Base-by-base conservation (phyloP, 2,888 invertebrate genomes). In the Gonocerus acuteangulatus region DNA sequence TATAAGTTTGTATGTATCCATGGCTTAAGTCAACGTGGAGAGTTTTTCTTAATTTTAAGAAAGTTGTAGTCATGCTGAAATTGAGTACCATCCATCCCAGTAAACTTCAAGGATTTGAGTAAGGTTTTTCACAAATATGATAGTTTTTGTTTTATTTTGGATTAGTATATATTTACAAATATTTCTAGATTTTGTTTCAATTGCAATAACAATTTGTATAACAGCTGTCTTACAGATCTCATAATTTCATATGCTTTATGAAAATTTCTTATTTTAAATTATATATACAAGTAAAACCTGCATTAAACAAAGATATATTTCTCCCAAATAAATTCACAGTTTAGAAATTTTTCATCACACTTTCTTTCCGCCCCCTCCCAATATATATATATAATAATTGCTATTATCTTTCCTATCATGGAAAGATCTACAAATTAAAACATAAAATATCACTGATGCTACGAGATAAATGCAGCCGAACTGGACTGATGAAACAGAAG, bases 141-240 rank as follows among this genome's bases (percentile, higher is more conserved):
- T 51, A 34, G 51, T 51, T 51, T 48, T 51, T 51, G 34, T 27
- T 27, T 27, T 27, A 27, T 59, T 65, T 67, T 67, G 61, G 62
- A 66, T 68, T 68, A 68, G 68, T 68, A 67, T 65, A 61, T 62
- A 68, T 68, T 62, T 68, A 68, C 68, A 68, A 66, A 68, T 66
- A 66, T 61, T 66, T 61, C 66, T 66, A 63, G 51, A 65, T 58
- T 61, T 63, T 61, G 34, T 60, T 47, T 49, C 47, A 64, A 65
- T 60, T 58, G 63, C 56, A 61, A 65, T 65, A 61, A 65, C 63
- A 65, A 65, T 62, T 63, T 57, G 39, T 61, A 52, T 61, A 60
- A 52, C 45, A 60, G 60, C 22, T 51, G 39, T 59, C 48, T 18
- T 57, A 47, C 32, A 57, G 34, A 45, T 59, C 18, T 23, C 51